A percentile compares a stretch with the other conserved stretches of the same genome.
Evolutionary conservation across 2,888 invertebrate genomes (phyloP).

Genomic region (Litoditis marina): DNA sequence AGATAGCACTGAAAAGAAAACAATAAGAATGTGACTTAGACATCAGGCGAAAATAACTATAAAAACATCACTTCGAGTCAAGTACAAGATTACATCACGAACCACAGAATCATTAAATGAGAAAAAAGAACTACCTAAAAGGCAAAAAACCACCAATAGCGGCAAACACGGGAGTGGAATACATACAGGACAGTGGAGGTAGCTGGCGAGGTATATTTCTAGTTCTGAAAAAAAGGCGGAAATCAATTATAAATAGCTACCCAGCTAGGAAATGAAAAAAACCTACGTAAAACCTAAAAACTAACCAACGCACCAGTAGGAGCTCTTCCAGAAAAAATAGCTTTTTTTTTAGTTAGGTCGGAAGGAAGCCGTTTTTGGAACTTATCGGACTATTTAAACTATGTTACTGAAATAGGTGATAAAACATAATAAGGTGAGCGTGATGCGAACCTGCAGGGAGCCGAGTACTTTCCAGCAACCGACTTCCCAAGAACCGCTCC

Average conservation of each 20-base stretch:
- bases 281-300: too few relatives aligned
- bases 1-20: constrained; percentile 67
- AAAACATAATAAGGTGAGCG: not conserved
- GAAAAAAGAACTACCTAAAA: too few relatives aligned
- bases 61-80: too few relatives aligned
- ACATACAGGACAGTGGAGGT: constrained; percentile 65
- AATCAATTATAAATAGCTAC: too few relatives aligned
- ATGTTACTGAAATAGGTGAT: not conserved
- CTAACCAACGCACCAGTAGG: too few relatives aligned
- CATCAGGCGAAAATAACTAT: too few relatives aligned
- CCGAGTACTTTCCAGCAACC: constrained; percentile 2
- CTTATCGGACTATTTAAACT: not conserved
- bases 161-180: constrained; percentile 64
- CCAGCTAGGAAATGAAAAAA: too few relatives aligned
- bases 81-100: too few relatives aligned
- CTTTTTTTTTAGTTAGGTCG: not conserved
- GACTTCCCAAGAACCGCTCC: constrained; percentile 65
- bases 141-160: constrained; percentile 67
- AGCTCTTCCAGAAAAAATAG: too few relatives aligned
- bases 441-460: constrained; percentile 18
- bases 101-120: too few relatives aligned
- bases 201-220: constrained; percentile 67
- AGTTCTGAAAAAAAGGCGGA: constrained; percentile 60
- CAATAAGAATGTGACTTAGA: too few relatives aligned
- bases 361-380: not conserved